These are phyloP conservation scores for Potamilus streckersoni DNA, from an alignment of 1,140 invertebrate genomes.

Conservation along the genomic window DNA sequence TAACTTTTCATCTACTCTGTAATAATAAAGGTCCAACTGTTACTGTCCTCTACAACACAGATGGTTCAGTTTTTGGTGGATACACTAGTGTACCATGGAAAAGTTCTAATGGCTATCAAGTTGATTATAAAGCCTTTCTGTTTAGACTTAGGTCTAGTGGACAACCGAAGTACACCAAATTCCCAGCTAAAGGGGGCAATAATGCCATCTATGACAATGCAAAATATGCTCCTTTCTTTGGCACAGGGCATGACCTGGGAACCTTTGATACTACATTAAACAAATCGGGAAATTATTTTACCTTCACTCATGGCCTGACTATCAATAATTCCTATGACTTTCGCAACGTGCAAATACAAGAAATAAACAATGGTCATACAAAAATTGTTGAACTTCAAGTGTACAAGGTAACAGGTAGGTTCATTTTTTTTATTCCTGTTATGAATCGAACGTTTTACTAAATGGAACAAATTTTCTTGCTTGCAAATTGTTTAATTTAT, in stretches of 20 bases:
- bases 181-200: too few species aligned
- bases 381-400: conserved; percentile 27
- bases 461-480: too few species aligned
- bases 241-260: conserved; percentile 5
- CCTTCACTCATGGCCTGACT: not conserved
- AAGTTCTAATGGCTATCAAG: conserved; percentile 1
- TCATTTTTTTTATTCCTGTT: too few species aligned
- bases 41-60: conserved; percentile 30
- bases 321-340: conserved; percentile 16
- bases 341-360: not conserved
- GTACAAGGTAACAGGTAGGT: conserved; percentile 18
- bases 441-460: too few species aligned
- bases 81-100: conserved; percentile 24
- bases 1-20: conserved; percentile 33
- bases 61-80: conserved; percentile 34
- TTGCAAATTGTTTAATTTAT: too few species aligned
- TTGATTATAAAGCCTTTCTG: conserved; percentile 20
- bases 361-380: conserved; percentile 4
- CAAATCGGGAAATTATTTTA: not conserved
- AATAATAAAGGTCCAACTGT: conserved; percentile 35
- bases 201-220: not conserved
- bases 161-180: not conserved
- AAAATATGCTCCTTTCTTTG: not conserved
- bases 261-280: not conserved
- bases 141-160: not conserved